Conservation (phyloP, 2,113 vertebrate species). For the Agapornis roseicollis region DNA sequence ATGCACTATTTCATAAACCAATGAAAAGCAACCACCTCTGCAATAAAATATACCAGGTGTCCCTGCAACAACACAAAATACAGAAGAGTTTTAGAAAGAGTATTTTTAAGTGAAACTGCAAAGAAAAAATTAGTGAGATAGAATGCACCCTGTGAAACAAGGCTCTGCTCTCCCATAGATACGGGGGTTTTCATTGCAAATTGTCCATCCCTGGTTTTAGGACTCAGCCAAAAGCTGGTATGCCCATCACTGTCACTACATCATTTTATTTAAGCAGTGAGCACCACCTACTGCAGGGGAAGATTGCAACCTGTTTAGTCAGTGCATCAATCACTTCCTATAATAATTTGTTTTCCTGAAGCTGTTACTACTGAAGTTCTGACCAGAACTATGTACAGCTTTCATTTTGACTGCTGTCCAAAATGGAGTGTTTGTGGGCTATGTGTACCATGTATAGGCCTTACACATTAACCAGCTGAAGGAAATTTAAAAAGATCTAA, state of each 20-base stretch:
- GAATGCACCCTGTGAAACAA: not conserved
- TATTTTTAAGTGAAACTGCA: not conserved
- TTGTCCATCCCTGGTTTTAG: not conserved
- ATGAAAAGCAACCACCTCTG: not conserved
- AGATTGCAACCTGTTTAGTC: slow-evolving; percentile 43
- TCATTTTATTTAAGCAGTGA: slow-evolving; percentile 58
- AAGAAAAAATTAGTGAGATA: not conserved
- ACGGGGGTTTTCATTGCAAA: not conserved
- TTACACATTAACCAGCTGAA: not conserved
- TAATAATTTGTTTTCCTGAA: slow-evolving; percentile 45
- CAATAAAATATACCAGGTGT: not conserved
- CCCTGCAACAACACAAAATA: not conserved
- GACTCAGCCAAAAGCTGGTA: not conserved
- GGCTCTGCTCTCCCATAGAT: not conserved
- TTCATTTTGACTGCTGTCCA: not conserved
- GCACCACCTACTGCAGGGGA: slow-evolving; percentile 66
- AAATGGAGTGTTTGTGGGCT: not conserved
- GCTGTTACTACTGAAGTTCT: slow-evolving; percentile 3
- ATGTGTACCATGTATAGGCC: not conserved
- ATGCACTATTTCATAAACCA: not conserved
- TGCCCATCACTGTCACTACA: not conserved
- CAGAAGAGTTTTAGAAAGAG: not conserved
- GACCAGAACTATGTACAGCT: slow-evolving; percentile 12
- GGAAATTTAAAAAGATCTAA: not conserved
- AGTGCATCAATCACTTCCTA: slow-evolving; percentile 43